These are phyloP conservation scores for Rhagonycha lutea DNA, from an alignment of 2,888 invertebrate genomes.

Conservation along the genomic window DNA sequence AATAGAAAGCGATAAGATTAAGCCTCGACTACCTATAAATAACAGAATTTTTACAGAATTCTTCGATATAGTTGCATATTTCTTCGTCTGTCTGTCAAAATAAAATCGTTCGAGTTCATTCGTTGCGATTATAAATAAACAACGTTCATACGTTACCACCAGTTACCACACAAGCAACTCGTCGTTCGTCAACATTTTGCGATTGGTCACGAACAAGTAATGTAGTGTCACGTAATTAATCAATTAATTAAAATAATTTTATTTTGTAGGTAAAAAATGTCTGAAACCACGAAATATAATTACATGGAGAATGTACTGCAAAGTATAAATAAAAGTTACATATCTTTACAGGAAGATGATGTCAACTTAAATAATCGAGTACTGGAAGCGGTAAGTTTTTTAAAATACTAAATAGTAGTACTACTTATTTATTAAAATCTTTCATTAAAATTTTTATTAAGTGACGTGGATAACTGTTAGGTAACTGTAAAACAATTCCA, in stretches of 20 bases:
- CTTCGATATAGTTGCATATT: not conserved
- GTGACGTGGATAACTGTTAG: too few relatives aligned
- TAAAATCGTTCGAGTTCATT: not conserved
- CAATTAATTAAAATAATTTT: not conserved
- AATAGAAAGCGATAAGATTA: not conserved
- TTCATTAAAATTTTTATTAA: not conserved
- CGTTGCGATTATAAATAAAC: not conserved
- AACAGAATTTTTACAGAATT: not conserved
- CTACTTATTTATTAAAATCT: not conserved
- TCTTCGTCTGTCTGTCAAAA: not conserved
- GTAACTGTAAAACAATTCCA: too few relatives aligned
- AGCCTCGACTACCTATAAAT: not conserved
- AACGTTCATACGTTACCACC: too few relatives aligned
- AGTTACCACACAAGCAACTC: too few relatives aligned
- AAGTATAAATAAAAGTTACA: slow-evolving; percentile 39
- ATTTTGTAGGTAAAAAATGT: not conserved
- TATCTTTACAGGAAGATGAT: slow-evolving; percentile 37
- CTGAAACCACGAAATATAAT: slow-evolving; percentile 39
- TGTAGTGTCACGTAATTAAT: too few relatives aligned
- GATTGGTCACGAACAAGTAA: too few relatives aligned
- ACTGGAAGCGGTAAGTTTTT: slow-evolving; percentile 49
- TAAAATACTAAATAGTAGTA: not conserved
- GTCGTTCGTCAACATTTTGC: too few relatives aligned
- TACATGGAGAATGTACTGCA: slow-evolving; percentile 42
- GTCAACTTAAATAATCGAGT: slow-evolving; percentile 49